Percentiles rank a stretch among this genome's conserved stretches.
phyloP scores from a whole-genome alignment of 2,888 invertebrate species.

The Resseliella maxima region DNA sequence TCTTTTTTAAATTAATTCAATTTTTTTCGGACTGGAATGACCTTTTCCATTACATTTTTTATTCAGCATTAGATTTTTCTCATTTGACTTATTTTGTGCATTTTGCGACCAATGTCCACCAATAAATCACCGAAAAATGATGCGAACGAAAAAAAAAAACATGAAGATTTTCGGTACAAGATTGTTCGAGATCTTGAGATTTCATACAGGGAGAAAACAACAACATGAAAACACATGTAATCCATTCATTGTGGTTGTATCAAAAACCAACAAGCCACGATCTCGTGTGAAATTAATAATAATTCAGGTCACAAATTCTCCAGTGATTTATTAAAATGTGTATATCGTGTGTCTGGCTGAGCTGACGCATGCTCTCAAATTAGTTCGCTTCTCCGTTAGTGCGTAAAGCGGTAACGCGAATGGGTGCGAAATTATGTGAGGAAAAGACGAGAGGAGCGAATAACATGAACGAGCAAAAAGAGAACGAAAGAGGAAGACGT shows the following conservation, averaged over 20 bases:
- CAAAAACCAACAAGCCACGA: not conserved
- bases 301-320: not conserved
- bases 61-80: not conserved
- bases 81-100: not conserved
- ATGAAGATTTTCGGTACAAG: not conserved
- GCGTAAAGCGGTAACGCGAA: not conserved
- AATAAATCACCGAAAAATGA: slow-evolving; percentile 7
- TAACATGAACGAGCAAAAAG: no score
- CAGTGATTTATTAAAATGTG: not conserved
- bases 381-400: not conserved
- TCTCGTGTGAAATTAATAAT: slow-evolving; percentile 25
- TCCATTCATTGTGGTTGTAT: not conserved
- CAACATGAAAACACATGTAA: slow-evolving; percentile 33
- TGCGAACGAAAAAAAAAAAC: not conserved
- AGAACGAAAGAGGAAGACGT: no score
- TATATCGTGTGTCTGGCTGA: not conserved
- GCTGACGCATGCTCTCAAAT: not conserved
- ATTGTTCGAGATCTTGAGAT: slow-evolving; percentile 32
- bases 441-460: no score
- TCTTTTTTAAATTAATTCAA: no score
- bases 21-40: not conserved
- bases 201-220: not conserved
- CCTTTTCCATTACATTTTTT: slow-evolving; percentile 4
- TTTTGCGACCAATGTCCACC: no score
- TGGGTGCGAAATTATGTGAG: not conserved